Evolutionary conservation across 2,113 vertebrate species (phyloP), one percentile per base, ranked within the genome.

Genomic region (Cepphus grylle): DNA sequence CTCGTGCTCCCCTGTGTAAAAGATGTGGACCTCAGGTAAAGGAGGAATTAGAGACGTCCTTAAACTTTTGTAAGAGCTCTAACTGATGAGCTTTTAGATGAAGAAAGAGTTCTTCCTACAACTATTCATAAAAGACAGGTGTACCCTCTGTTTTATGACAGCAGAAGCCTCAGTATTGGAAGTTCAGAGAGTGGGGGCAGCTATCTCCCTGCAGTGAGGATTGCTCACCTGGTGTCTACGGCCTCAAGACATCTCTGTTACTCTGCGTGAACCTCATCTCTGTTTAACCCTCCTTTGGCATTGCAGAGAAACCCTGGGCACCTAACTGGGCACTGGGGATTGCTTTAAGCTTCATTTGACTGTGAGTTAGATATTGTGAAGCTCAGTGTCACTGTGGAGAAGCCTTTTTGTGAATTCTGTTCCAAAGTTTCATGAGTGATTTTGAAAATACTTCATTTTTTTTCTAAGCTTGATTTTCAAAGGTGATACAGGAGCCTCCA

Each of bases 11-110:
- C 34, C 18, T 71, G 40, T 29, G 22, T 67, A 74, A 78, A 74
- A 89, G 50, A 53, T 55, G 55, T 53, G 65, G 38, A 73, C 27
- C 26, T 86, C 7, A 15, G 50, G n/a, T 71, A 29, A 8, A 76
- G 52, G 50, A 94, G 43, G 42, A 91, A 93, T 80, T 88, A 73
- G 36, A 81, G 9, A 22, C 36, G 30, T 42, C 61, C 69, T 81
- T 40, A 84, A 90, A 63, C 38, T 58, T 81, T 12, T 58, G 15
- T 53, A 61, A 86, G 67, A 45, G 26, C 55, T 83, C 50, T n/a
- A 74, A 88, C 67, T 96, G 93, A 69, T 58, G 80, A 96, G 59
- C 59, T 93, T 45, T 90, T 80, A 83, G 63, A 73, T 47, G 40
- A 90, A 80, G 74, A 87, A 80, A 82, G 85, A 69, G 15, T n/a